Evolutionary conservation across 2,797 vertebrate genomes (phyloP).

Genomic region (Sebastolobus alascanus): DNA sequence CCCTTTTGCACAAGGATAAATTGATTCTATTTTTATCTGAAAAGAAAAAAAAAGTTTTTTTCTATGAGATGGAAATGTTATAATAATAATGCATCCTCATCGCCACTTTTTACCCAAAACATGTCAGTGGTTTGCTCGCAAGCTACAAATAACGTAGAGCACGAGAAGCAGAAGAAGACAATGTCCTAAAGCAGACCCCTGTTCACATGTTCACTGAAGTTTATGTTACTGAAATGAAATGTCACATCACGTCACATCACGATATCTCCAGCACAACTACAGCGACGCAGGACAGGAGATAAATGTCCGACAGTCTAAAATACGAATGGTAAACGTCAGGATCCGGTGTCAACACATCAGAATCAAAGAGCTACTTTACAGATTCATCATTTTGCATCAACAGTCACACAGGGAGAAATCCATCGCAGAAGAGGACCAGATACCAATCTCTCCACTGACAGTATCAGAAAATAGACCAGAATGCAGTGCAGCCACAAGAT

Average conservation of each 20-base stretch:
- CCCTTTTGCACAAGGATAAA: background rate
- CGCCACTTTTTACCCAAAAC: background rate
- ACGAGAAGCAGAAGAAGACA: background rate
- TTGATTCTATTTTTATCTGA: background rate
- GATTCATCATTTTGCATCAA: slow-evolving; percentile 39
- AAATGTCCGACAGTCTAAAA: slow-evolving; percentile 24
- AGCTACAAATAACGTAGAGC: background rate
- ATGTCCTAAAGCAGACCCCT: slow-evolving; percentile 2
- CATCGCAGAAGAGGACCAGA: slow-evolving; percentile 31
- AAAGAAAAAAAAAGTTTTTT: background rate
- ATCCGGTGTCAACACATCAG: slow-evolving; percentile 35
- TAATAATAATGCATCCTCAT: background rate
- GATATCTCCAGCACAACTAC: background rate
- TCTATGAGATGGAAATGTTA: background rate
- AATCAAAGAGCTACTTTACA: slow-evolving; percentile 41
- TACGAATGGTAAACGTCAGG: slow-evolving; percentile 14
- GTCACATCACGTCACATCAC: background rate
- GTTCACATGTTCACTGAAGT: background rate
- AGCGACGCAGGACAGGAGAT: background rate
- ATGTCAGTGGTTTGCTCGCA: background rate
- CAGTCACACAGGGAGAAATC: slow-evolving; percentile 41
- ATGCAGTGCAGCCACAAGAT: slow-evolving; percentile 53
- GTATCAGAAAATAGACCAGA: slow-evolving; percentile 63
- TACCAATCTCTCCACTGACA: slow-evolving; percentile 49
- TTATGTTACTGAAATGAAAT: slow-evolving; percentile 5